Conservation (phyloP, 1,140 invertebrate species). For the Bombyx mandarina region DNA sequence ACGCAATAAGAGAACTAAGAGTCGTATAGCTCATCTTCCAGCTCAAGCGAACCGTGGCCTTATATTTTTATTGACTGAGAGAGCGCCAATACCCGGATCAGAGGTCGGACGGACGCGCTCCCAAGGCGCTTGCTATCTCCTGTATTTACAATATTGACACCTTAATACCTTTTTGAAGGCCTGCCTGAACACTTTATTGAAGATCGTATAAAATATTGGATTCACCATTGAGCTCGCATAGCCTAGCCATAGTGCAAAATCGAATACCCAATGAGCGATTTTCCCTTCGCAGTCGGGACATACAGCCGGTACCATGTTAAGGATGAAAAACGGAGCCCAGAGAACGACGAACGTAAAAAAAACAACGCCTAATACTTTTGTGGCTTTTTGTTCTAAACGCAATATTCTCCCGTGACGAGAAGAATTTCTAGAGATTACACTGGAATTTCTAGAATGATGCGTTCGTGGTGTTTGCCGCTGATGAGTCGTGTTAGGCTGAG, state of each 20-base stretch:
- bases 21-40: constrained; percentile 32
- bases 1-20: constrained; percentile 23
- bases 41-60: constrained; percentile 57
- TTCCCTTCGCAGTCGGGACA: constrained; percentile 83
- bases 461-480: constrained; percentile 73
- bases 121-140: constrained; percentile 72
- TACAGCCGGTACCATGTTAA: constrained; percentile 86
- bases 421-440: constrained; percentile 83
- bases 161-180: constrained; percentile 91
- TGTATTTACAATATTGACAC: constrained; percentile 78
- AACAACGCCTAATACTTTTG: constrained; percentile 93
- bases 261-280: constrained; percentile 84
- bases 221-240: constrained; percentile 95
- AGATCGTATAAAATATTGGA: constrained; percentile 95
- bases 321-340: constrained; percentile 94
- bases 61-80: constrained; percentile 59
- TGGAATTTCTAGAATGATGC: constrained; percentile 82
- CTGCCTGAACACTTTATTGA: constrained; percentile 93
- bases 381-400: constrained; percentile 91
- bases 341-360: constrained; percentile 95
- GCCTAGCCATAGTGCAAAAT: constrained; percentile 91
- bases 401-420: constrained; percentile 86
- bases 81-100: constrained; percentile 58
- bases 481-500: constrained; percentile 61
- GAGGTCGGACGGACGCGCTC: constrained; percentile 59